phyloP scores from a whole-genome alignment of 92 coral and sea anemone species.

The Epizoanthus stellaris region DNA sequence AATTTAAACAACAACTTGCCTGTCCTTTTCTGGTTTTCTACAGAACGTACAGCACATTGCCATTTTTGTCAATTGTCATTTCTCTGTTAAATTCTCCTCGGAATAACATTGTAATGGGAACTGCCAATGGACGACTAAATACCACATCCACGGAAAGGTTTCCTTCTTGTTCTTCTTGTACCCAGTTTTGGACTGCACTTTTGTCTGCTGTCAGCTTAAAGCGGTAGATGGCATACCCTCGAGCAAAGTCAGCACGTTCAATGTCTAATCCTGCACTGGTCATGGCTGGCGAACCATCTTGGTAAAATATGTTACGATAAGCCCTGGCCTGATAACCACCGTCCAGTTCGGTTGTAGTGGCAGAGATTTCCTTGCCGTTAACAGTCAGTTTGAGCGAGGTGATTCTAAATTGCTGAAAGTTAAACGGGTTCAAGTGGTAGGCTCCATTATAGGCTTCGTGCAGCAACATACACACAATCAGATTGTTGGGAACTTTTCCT shows the following conservation, averaged over 20 bases:
- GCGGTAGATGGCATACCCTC: constrained; percentile 42
- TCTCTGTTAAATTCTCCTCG: constrained; percentile 37
- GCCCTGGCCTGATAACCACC: constrained; percentile 31
- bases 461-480: constrained; percentile 33
- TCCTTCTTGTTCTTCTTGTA: constrained; percentile 26
- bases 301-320: constrained; percentile 13
- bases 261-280: constrained; percentile 36
- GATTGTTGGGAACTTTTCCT: constrained; percentile 46
- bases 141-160: constrained; percentile 19
- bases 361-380: constrained; percentile 43
- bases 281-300: constrained; percentile 3
- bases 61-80: constrained; percentile 34
- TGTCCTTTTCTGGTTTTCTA: neutral
- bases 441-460: constrained; percentile 49
- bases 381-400: constrained; percentile 9
- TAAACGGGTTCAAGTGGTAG: constrained; percentile 42
- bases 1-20: too few relatives aligned
- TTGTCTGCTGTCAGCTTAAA: constrained; percentile 48
- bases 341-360: neutral
- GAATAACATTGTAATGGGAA: constrained; percentile 5
- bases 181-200: constrained; percentile 26
- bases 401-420: constrained; percentile 32
- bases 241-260: constrained; percentile 42
- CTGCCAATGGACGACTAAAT: neutral
- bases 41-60: constrained; percentile 29